Conservation (phyloP, 2,888 invertebrate species). For the Drosophila testacea region DNA sequence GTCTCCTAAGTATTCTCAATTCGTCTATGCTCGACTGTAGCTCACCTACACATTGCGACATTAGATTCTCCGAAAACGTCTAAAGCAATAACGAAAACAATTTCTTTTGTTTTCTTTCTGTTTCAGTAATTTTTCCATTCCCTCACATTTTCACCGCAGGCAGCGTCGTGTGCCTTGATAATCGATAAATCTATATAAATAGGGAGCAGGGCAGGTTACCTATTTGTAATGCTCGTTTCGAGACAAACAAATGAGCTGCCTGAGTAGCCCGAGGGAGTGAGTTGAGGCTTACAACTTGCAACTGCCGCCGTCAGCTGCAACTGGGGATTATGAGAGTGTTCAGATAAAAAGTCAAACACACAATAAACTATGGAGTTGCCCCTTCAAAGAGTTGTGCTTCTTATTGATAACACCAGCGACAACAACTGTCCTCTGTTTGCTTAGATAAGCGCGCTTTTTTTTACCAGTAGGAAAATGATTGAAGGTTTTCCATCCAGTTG, state of each 20-base stretch:
- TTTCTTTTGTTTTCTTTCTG: constrained; percentile 46
- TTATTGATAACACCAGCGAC: constrained; percentile 64
- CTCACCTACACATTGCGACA: constrained; percentile 45
- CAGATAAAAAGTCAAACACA: constrained; percentile 53
- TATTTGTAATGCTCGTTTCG: constrained; percentile 62
- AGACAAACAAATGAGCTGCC: constrained; percentile 45
- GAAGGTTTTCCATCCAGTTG: constrained; percentile 62
- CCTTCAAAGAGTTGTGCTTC: constrained; percentile 51
- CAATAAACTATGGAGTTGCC: constrained; percentile 20
- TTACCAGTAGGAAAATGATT: constrained; percentile 68
- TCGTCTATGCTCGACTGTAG: constrained; percentile 17
- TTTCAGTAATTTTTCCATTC: constrained; percentile 30
- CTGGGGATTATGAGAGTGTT: constrained; percentile 34
- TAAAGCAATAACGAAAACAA: constrained; percentile 34
- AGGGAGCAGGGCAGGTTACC: constrained; percentile 38
- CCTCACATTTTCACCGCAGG: constrained; percentile 51
- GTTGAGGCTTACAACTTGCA: constrained; percentile 51
- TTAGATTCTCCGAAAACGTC: constrained; percentile 31
- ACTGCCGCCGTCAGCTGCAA: constrained; percentile 61
- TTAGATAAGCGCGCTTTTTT: constrained; percentile 63
- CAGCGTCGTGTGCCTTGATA: constrained; percentile 52
- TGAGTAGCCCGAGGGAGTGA: constrained; percentile 24
- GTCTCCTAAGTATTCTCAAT: constrained; percentile 2
- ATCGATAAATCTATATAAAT: constrained; percentile 69
- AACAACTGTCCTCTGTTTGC: constrained; percentile 46